phyloP scores from a whole-genome alignment of 92 coral and sea anemone species.

The Phymanthus crucifer region DNA sequence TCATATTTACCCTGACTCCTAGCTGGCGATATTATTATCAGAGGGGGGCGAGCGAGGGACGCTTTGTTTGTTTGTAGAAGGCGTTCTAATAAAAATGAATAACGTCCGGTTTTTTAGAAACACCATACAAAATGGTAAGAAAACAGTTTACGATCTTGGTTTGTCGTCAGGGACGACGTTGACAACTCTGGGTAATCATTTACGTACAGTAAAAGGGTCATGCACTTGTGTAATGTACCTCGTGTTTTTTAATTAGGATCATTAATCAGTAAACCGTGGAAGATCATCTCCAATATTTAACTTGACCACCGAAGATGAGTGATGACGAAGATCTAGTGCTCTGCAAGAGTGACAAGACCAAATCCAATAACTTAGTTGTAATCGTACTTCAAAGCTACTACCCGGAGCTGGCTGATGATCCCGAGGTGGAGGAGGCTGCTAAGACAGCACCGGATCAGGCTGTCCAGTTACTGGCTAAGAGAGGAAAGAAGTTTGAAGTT shows the following conservation, averaged over 20 bases:
- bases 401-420: slow-evolving; percentile 66
- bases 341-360: slow-evolving; percentile 17
- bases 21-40: not conserved
- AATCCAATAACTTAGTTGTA: slow-evolving; percentile 37
- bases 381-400: slow-evolving; percentile 59
- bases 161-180: not conserved
- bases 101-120: not conserved
- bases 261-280: not conserved
- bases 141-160: no score
- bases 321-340: slow-evolving; percentile 31
- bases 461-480: slow-evolving; percentile 66
- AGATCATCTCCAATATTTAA: not conserved
- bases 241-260: not conserved
- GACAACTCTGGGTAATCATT: not conserved
- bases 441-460: slow-evolving; percentile 74
- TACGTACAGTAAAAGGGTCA: not conserved
- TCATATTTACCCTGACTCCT: no score
- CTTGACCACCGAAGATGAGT: slow-evolving; percentile 13
- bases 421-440: slow-evolving; percentile 54
- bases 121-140: not conserved
- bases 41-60: not conserved
- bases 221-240: not conserved
- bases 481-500: slow-evolving; percentile 78
- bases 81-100: not conserved
- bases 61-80: not conserved